phyloP scores from a whole-genome alignment of 2,797 vertebrate species.

The Trematomus bernacchii region DNA sequence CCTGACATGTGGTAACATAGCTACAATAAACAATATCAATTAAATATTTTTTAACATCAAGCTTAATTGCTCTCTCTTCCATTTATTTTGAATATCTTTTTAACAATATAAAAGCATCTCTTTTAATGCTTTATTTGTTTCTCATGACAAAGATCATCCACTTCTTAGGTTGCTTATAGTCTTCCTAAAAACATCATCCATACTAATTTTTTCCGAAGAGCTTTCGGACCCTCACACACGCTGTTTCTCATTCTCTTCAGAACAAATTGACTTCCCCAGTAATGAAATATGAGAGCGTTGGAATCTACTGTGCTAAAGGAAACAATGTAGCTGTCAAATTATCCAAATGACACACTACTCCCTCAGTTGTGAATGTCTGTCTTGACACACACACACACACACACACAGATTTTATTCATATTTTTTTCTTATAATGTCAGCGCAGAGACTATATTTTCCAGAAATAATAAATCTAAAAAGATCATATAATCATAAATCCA shows the following conservation, averaged over 20 bases:
- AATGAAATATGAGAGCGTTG: background rate
- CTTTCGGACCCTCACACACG: too few species aligned
- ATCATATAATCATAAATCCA: background rate
- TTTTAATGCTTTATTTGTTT: background rate
- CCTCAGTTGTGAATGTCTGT: slow-evolving; percentile 29
- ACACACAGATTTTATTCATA: background rate
- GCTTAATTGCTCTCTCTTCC: background rate
- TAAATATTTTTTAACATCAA: background rate
- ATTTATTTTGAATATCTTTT: background rate
- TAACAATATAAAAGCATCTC: too few species aligned
- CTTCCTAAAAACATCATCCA: background rate
- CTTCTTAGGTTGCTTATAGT: background rate
- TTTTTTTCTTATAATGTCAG: background rate
- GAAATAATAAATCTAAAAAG: background rate
- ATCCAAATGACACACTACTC: slow-evolving; percentile 30
- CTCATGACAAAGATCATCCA: background rate
- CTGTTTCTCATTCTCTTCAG: background rate
- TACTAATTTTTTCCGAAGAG: background rate
- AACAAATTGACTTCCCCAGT: background rate
- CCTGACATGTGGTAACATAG: background rate
- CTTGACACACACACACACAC: background rate
- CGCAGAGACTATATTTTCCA: background rate
- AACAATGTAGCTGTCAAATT: slow-evolving; percentile 38
- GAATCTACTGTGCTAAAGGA: slow-evolving; percentile 1
- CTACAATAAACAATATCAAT: background rate